Base-by-base conservation (phyloP, 2,888 invertebrate species). In the Apoda limacodes region DNA sequence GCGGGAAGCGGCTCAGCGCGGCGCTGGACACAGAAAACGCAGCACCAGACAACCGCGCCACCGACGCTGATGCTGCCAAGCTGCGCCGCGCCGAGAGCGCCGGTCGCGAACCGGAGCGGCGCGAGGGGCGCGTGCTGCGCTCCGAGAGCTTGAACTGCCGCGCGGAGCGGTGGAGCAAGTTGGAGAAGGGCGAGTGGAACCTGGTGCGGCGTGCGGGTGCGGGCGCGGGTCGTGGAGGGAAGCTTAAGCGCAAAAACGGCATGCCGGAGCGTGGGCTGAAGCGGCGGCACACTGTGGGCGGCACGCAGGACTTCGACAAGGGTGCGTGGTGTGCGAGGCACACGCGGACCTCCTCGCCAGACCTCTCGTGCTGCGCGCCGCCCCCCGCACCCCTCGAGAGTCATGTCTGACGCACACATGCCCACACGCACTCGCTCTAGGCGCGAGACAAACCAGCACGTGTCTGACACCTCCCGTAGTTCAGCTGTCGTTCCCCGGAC, bases 251-350 rank as follows among this genome's bases (percentile, higher is more conserved):
- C 43, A 89, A 89, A 69, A 89, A 88, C 63, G 89, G 89, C 37
- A 88, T 86, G 88, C 88, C 87, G n/a, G 89, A 89, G 65, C 78
- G 89, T 43, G 90, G 91, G 40, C 92, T 93, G 53, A 93, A 93
- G 69, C 85, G 95, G 23, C 83, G 95, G 14, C 95, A 95, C 74
- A 95, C 95, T 1, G 94, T 95, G 5, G 95, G 95, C 39, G 95
- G 95, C 31, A 92, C 92, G n/a, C 92, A 93, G 69, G 95, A 95
- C 70, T 90, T 82, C 64, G 81, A 80, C 63, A 80, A 80, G 82
- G 85, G 82, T 82, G 82, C 80, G 57, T 71, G 85, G 85, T 64
- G 82, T 70, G 76, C 83, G 69, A 66, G 84, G 43, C 74, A 82
- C 76, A 72, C 84, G 74, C 67, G 84, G 71, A 82, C 83, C 46